phyloP scores from a whole-genome alignment of 2,888 invertebrate species.

The Harpalus rubripes region DNA sequence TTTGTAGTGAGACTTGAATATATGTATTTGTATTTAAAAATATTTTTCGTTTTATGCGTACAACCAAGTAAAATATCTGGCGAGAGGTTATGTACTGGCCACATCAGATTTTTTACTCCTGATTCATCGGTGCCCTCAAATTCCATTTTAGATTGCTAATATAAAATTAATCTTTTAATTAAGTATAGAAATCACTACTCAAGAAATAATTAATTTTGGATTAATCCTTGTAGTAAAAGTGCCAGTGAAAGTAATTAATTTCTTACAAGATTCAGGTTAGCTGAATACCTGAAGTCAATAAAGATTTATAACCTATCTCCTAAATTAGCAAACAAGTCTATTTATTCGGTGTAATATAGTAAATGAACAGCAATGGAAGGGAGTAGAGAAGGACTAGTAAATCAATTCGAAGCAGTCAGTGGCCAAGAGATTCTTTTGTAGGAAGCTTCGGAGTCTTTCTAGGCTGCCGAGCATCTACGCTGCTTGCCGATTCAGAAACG shows the following conservation, averaged over 20 bases:
- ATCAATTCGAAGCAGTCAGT: conserved; percentile 34
- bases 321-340: conserved; percentile 38
- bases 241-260: conserved; percentile 10
- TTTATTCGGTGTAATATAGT: conserved; percentile 38
- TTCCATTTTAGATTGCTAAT: conserved; percentile 4
- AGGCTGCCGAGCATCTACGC: conserved; percentile 11
- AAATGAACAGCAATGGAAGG: conserved; percentile 11
- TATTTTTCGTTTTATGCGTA: no score
- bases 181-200: background rate
- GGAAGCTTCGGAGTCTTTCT: conserved; percentile 8
- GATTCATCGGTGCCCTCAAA: no score
- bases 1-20: no score
- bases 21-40: no score
- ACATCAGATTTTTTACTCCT: no score
- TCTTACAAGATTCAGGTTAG: background rate
- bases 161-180: conserved; percentile 32
- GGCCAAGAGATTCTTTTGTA: conserved; percentile 38
- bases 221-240: conserved; percentile 6
- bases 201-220: conserved; percentile 33
- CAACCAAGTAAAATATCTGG: no score
- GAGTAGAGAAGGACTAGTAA: background rate
- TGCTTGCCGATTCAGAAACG: conserved; percentile 18
- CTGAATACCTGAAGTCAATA: background rate
- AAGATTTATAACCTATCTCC: background rate
- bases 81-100: no score